A percentile compares a stretch with the other conserved stretches of the same genome.
Evolutionary conservation across 2,113 vertebrate species (phyloP).

Genomic region (Platichthys stellatus): DNA sequence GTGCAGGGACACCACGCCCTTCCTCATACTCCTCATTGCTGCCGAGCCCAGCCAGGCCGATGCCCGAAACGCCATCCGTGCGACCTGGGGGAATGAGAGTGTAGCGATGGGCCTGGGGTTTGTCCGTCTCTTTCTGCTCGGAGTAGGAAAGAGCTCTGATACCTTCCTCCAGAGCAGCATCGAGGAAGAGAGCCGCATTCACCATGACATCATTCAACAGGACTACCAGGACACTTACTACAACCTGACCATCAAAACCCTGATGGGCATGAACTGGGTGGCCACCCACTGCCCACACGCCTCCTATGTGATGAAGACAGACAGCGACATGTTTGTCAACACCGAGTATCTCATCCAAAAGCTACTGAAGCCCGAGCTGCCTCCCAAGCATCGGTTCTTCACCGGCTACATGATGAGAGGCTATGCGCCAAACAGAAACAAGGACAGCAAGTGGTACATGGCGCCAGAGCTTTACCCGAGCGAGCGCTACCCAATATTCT

Average conservation of each 20-base stretch:
- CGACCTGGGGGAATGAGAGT: slow-evolving; percentile 96
- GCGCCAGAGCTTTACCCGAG: slow-evolving; percentile 95
- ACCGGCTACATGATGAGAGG: slow-evolving; percentile 97
- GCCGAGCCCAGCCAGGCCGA: slow-evolving; percentile 90
- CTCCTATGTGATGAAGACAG: slow-evolving; percentile 97
- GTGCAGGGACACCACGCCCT: slow-evolving; percentile 88
- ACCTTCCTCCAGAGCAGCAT: slow-evolving; percentile 86
- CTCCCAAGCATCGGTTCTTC: slow-evolving; percentile 90
- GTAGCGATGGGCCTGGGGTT: slow-evolving; percentile 86
- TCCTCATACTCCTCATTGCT: slow-evolving; percentile 92
- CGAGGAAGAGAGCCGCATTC: slow-evolving; percentile 88
- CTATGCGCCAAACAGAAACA: slow-evolving; percentile 95
- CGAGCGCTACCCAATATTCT: slow-evolving; percentile 96
- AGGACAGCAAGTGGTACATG: slow-evolving; percentile 99
- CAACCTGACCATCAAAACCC: slow-evolving; percentile 98
- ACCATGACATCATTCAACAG: slow-evolving; percentile 94
- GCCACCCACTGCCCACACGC: slow-evolving; percentile 90
- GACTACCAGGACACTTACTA: slow-evolving; percentile 96
- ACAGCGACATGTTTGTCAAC: slow-evolving; percentile 99
- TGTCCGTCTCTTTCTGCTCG: slow-evolving; percentile 90
- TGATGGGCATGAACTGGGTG: slow-evolving; percentile 99
- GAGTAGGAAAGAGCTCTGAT: slow-evolving; percentile 80
- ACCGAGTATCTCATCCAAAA: slow-evolving; percentile 97
- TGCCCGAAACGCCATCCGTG: slow-evolving; percentile 92
- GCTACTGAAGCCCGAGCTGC: slow-evolving; percentile 91